Evolutionary conservation across 2,888 invertebrate species (phyloP), one percentile per base, ranked within the genome.

Genomic region (Rotaria macrura): DNA sequence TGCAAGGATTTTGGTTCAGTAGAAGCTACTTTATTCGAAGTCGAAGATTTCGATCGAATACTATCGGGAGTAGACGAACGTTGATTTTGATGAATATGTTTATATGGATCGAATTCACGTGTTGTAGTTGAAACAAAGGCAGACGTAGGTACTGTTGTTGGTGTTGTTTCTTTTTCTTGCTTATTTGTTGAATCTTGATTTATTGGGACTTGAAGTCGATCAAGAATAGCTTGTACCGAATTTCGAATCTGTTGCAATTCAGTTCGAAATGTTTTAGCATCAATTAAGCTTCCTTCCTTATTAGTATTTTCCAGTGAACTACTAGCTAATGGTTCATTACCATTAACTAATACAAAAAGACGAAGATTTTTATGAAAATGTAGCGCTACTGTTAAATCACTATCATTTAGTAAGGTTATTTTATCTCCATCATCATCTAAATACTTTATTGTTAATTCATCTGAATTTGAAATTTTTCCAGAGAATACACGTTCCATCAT

Each of bases 231-330:
- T 79, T 79, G 79, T 79, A 79, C 43, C 0, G 79, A 79, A 43
- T 79, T 79, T 12, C 79, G 40, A 43, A 79, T 79, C 43, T 79
- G 79, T 43, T 79, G 43, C 17, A 79, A 79, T 79, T 79, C 79
- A 40, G 9, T 40, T n/a, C 43, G 43, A 79, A 79, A 79, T 25
- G 43, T 79, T 79, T 79, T 79, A 25, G 43, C 43, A 79, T 79
- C 79, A n/a, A 79, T 43, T 20, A 65, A 65, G 38, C 34, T 65
- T 29, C 65, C 65, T 34, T 65, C 34, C 38, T 65, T 34, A 34
- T 29, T 20, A 65, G 7, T 0, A 65, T 65, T 38, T 0, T 65
- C 65, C 38, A 34, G 17, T 34, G 65, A 17, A 65, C 38, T 65
- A 14, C 4, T 65, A 34, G 20, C 20, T 5, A 65, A 34, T 65